phyloP scores from a whole-genome alignment of 1,140 invertebrate species.

The Nephotettix cincticeps region DNA sequence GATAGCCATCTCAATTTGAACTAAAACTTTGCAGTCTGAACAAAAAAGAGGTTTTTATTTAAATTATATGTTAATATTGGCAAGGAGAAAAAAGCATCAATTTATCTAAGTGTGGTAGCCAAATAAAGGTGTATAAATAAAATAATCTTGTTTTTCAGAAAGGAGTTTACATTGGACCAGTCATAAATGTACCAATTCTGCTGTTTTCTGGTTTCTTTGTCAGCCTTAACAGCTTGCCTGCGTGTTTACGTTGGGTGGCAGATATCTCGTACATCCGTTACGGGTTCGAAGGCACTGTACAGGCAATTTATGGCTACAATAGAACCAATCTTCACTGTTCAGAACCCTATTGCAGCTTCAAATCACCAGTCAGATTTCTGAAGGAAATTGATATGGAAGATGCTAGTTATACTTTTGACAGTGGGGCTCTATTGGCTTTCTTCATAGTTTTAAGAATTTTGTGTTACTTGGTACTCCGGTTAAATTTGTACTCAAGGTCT shows the following conservation, averaged over 20 bases:
- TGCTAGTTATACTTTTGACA: constrained; percentile 75
- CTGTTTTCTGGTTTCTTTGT: constrained; percentile 92
- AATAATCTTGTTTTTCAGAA: constrained; percentile 63
- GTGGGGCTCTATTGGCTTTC: constrained; percentile 73
- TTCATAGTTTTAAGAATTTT: constrained; percentile 79
- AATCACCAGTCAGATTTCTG: constrained; percentile 72
- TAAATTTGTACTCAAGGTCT: constrained; percentile 60
- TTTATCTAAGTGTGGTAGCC: too few relatives aligned
- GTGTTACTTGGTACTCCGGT: constrained; percentile 84
- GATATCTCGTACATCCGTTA: constrained; percentile 87
- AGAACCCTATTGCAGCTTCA: constrained; percentile 77
- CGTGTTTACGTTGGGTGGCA: constrained; percentile 81
- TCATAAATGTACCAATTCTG: constrained; percentile 64
- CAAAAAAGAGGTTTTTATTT: too few relatives aligned
- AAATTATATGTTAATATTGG: too few relatives aligned
- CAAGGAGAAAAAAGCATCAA: too few relatives aligned
- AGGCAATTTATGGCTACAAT: constrained; percentile 77
- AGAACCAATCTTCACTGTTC: constrained; percentile 66
- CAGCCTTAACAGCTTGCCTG: constrained; percentile 81
- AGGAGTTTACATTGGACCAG: constrained; percentile 89
- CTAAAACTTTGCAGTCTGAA: too few relatives aligned
- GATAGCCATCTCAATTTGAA: too few relatives aligned
- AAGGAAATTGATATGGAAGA: constrained; percentile 76
- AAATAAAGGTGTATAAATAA: too few relatives aligned
- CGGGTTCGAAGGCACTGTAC: constrained; percentile 76